A percentile compares a stretch with the other conserved stretches of the same genome.
Evolutionary conservation across 2,888 invertebrate genomes (phyloP).

Genomic region (Harpagoxenus sublaevis): DNA sequence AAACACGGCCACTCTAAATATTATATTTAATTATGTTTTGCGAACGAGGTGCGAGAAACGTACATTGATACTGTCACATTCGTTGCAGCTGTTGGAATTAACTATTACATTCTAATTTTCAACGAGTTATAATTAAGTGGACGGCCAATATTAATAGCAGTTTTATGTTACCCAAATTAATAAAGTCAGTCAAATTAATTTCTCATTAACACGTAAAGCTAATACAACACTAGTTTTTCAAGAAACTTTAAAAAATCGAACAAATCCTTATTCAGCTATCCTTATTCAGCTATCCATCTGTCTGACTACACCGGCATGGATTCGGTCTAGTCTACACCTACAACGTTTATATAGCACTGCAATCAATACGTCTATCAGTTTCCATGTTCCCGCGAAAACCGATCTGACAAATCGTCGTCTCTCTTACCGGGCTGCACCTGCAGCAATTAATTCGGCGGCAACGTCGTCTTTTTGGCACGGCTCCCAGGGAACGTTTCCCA

Average conservation of each 20-base stretch:
- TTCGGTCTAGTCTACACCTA: not conserved
- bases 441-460: constrained; percentile 43
- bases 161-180: not conserved
- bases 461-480: constrained; percentile 22
- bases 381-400: constrained; percentile 2
- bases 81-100: not conserved
- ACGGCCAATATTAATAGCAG: not conserved
- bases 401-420: constrained; percentile 22
- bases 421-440: not conserved
- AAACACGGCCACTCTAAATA: constrained; percentile 53
- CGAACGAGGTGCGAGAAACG: constrained; percentile 6
- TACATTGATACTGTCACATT: not conserved
- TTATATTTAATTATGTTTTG: constrained; percentile 45
- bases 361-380: constrained; percentile 31
- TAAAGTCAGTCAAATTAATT: constrained; percentile 5
- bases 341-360: constrained; percentile 11
- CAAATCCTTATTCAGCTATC: not conserved
- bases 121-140: constrained; percentile 19
- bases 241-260: not conserved
- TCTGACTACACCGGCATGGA: not conserved
- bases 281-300: not conserved
- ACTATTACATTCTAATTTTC: constrained; percentile 7
- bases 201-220: not conserved
- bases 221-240: not conserved
- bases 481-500: constrained; percentile 29